Base-by-base conservation (phyloP, 1,140 invertebrate genomes). In the Tachypleus tridentatus region DNA sequence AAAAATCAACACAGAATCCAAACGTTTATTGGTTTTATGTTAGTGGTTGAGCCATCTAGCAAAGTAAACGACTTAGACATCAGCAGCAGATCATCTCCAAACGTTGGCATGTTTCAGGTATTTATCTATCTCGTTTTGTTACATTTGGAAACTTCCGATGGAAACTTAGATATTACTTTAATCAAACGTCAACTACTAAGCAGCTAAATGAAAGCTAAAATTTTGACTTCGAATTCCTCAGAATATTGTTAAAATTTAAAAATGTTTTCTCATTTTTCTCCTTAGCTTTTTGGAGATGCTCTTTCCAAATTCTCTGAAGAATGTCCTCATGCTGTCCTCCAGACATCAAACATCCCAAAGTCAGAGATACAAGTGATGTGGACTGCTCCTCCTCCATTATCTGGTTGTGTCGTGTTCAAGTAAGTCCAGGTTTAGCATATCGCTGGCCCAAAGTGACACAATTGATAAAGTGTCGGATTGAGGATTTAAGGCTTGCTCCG, bases 331-430 rank as follows among this genome's bases (percentile, higher is more conserved):
- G 90, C 89, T 0, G 83, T 95, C 0, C 85, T 86, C 0, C 88
- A 95, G 73, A 82, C 84, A 1, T 85, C 87, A 2, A 83, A 83
- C 9, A 77, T 85, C 67, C 85, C 86, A 3, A 95, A 95, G 76
- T 87, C 86, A 0, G 89, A 94, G 76, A 85, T 94, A 4, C 86
- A 90, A 73, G 88, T 92, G 59, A 86, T 93, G 82, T 96, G 93
- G 93, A 87, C 85, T 58, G 90, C 93, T 3, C 91, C 91, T 3
- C 83, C 83, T 8, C 74, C 83, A 57, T 88, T 88, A 4, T 88
- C 89, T 3, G 92, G 91, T 64, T 96, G 93, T 74, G 85, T 96
- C 29, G 80, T 85, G 64, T 81, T 91, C 77, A 86, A 83, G 85
- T 86, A 57, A 66, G 62, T 53, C 52, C 49, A 9, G 29, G 29